Evolutionary conservation across 2,113 vertebrate species (phyloP), one percentile per base, ranked within the genome.

Genomic region (Silurus glanis): DNA sequence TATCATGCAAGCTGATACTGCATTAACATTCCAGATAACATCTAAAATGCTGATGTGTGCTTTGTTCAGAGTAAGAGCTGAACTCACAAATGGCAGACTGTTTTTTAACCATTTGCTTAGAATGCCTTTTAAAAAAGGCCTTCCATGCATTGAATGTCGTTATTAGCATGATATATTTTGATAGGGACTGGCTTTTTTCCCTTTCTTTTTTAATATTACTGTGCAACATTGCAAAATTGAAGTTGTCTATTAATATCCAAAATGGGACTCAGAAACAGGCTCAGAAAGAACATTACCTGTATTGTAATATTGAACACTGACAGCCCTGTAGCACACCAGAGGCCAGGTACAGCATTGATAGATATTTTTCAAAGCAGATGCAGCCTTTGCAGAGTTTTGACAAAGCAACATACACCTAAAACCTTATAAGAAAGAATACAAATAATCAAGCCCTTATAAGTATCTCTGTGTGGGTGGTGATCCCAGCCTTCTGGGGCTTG

Each of bases 41-140:
- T 85, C 58, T 13, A 79, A 45, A 53, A 64, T 67, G 59, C 83
- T 79, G 83, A 79, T 23, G 19, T 67, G 16, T 78, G 74, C 74
- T 85, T 37, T 67, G 47, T 66, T 79, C 61, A 37, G 69, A 55
- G 56, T 61, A 66, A 89, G 72, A 75, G n/a, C 59, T 37, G 58
- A 84, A 75, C 58, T 81, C 85, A 5, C 78, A 85, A 80, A 80
- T 51, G 69, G 25, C 85, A 78, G 51, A 85, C 58, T 84, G 49
- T 87, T 83, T 64, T 78, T 84, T 76, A 85, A 80, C 59, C 82
- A 87, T 87, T 84, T 86, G 84, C 86, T 78, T 84, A 82, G 83
- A 85, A 81, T 83, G 83, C 71, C 72, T 83, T 53, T 83, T 87
- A 82, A 85, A 80, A 87, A n/a, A 78, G 75, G 69, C 64, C 53